Evolutionary conservation across 2,113 vertebrate genomes (phyloP).

Genomic region (Gambusia holbrooki): DNA sequence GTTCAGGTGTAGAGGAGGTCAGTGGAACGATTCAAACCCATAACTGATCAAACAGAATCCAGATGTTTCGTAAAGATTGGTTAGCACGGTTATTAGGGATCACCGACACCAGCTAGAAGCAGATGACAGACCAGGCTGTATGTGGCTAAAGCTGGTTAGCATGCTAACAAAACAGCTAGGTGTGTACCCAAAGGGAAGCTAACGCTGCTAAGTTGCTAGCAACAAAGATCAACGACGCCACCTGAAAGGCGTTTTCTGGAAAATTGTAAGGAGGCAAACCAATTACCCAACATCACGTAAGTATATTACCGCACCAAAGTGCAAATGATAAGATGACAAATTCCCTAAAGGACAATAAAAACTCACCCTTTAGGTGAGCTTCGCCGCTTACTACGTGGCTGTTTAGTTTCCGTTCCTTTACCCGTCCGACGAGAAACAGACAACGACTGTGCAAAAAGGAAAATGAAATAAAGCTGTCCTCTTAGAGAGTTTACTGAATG

Average conservation of each 20-base stretch:
- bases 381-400: slow-evolving; percentile 79
- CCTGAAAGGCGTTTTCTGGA: background rate
- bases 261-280: background rate
- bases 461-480: background rate
- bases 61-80: fast-evolving
- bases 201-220: slow-evolving; percentile 51
- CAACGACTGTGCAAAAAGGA: background rate
- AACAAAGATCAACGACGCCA: slow-evolving; percentile 12
- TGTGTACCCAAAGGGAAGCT: slow-evolving; percentile 58
- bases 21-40: background rate
- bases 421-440: slow-evolving; percentile 71
- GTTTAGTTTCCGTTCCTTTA: slow-evolving; percentile 64
- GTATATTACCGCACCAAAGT: background rate
- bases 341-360: slow-evolving; percentile 26
- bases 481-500: background rate
- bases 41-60: background rate
- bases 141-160: slow-evolving; percentile 1
- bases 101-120: background rate
- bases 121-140: background rate
- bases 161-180: slow-evolving; percentile 41
- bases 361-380: slow-evolving; percentile 64
- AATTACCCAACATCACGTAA: background rate
- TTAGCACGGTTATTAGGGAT: background rate
- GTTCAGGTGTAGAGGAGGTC: background rate
- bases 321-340: slow-evolving; percentile 48